Base-by-base conservation (phyloP, 2,797 vertebrate genomes). In the Avahi laniger region DNA sequence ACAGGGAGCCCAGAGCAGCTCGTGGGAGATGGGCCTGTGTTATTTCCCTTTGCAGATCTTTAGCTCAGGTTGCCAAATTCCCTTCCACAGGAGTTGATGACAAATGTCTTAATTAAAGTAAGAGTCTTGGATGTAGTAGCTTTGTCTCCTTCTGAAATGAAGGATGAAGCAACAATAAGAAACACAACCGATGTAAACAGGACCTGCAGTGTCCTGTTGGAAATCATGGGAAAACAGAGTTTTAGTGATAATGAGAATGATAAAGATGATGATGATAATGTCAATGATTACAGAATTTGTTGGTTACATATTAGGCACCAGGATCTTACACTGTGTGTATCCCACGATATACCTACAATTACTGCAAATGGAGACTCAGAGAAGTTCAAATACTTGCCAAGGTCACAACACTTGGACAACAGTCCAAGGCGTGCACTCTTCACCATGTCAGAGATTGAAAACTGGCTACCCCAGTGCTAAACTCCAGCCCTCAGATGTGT, bases 31-130 rank as follows among this genome's bases (percentile, higher is more conserved):
- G 46, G 80, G 84, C 76, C 78, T 83, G 50, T 22, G 95, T 96
- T 93, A 96, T 72, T 92, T 63, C 87, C 78, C 92, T 92, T 90
- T 0, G 1, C 38, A 94, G 93, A 89, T 84, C 96, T 90, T 97
- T 94, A 95, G 90, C 93, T 97, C 96, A 90, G 35, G 69, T 86
- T 89, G 92, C 93, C 93, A 95, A 73, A 89, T 98, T 97, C 67
- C 72, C 46, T 96, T 96, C 78, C 75, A 83, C 65, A 78, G 65
- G 94, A 89, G 95, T 96, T 97, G 96, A 97, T 96, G 93, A 95
- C 65, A 79, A 38, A 93, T 54, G 75, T 84, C 93, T 96, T 97
- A 94, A 98, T 97, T 97, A 97, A 96, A 98, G 90, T 85, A 90
- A 95, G 15, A 79, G 75, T 72, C 63, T 75, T 94, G 12, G 75